Evolutionary conservation across 1,140 invertebrate genomes (phyloP).

Genomic region (Panagrolaimus sp.): DNA sequence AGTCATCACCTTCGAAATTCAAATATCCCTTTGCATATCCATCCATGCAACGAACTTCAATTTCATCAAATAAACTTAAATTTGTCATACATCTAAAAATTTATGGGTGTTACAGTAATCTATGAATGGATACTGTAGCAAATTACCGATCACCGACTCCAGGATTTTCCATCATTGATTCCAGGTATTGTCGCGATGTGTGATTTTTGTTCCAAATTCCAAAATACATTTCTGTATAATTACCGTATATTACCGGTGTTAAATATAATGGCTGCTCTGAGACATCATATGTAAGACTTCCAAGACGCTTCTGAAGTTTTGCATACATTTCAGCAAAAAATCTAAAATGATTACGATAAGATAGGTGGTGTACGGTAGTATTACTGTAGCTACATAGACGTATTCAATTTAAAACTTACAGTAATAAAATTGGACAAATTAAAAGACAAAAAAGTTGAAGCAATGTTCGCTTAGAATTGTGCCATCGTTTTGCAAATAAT

Average conservation of each 20-base stretch:
- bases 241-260: constrained; percentile 62
- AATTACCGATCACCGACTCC: constrained; percentile 2
- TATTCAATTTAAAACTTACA: too few relatives aligned
- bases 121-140: too few relatives aligned
- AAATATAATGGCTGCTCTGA: constrained; percentile 32
- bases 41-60: constrained; percentile 32
- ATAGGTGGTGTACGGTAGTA: too few relatives aligned
- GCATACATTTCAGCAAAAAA: constrained; percentile 7
- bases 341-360: too few relatives aligned
- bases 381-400: too few relatives aligned
- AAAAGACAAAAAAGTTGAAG: constrained; percentile 21
- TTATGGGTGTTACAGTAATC: too few relatives aligned
- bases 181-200: constrained; percentile 42
- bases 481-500: constrained; percentile 39
- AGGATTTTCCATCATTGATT: background rate
- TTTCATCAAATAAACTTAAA: background rate
- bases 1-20: constrained; percentile 19
- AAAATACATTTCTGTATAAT: constrained; percentile 33
- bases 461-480: constrained; percentile 37
- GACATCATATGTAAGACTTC: background rate
- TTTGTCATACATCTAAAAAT: constrained; percentile 14
- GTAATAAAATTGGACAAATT: constrained; percentile 6
- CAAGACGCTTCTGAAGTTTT: background rate
- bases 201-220: constrained; percentile 40
- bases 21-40: constrained; percentile 42